These are phyloP conservation scores for Polydrusus cervinus DNA, from an alignment of 2,888 invertebrate genomes.

Conservation along the genomic window DNA sequence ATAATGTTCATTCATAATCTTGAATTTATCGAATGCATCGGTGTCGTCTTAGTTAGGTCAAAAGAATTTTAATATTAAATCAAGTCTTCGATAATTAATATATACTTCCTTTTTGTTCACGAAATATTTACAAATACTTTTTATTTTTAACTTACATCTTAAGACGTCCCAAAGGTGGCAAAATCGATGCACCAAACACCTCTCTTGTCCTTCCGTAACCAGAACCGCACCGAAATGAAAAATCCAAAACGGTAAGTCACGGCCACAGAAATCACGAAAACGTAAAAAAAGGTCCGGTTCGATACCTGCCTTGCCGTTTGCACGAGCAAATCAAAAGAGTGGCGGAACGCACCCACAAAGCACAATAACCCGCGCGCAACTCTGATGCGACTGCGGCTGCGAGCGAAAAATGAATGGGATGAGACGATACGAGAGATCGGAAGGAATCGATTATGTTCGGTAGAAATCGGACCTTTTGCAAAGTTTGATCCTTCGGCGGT, in stretches of 20 bases:
- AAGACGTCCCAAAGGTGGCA: neutral
- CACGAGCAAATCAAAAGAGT: constrained; percentile 35
- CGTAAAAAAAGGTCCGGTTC: constrained; percentile 49
- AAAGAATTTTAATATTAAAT: too few relatives aligned
- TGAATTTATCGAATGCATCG: too few relatives aligned
- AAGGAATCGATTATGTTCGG: constrained; percentile 18
- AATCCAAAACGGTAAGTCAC: constrained; percentile 36
- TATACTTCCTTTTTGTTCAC: neutral
- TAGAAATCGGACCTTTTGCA: constrained; percentile 31
- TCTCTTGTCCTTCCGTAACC: neutral
- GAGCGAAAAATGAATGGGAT: constrained; percentile 39
- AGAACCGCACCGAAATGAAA: constrained; percentile 7
- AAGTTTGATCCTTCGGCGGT: constrained; percentile 29
- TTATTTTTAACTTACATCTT: constrained; percentile 8
- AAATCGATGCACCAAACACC: neutral
- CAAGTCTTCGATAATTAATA: too few relatives aligned
- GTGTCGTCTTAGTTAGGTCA: too few relatives aligned
- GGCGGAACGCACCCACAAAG: constrained; percentile 16
- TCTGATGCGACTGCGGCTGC: constrained; percentile 46
- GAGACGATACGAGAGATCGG: constrained; percentile 26
- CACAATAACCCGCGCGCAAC: constrained; percentile 27
- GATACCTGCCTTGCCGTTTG: constrained; percentile 37
- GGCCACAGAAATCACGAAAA: constrained; percentile 45
- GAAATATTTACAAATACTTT: neutral
- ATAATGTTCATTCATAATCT: too few relatives aligned